Evolutionary conservation across 2,797 vertebrate species (phyloP).

Genomic region (Cirrhinus molitorella): DNA sequence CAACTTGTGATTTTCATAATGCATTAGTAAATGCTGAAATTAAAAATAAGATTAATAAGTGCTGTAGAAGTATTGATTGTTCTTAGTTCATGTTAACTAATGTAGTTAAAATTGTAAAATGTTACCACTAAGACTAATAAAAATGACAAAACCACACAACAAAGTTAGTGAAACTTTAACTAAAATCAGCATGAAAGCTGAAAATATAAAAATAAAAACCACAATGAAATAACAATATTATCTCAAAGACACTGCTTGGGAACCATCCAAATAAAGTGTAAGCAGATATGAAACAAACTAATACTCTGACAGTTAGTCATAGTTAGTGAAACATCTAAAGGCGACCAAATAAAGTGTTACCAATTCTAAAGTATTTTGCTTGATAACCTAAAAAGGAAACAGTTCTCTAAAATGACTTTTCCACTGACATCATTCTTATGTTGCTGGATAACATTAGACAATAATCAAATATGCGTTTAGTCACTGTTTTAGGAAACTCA

Average conservation of each 20-base stretch:
- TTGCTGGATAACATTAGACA: background rate
- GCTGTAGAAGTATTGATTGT: no score
- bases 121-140: background rate
- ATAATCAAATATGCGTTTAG: background rate
- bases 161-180: background rate
- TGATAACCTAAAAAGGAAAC: background rate
- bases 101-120: no score
- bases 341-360: background rate
- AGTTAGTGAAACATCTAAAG: background rate
- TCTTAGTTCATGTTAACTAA: no score
- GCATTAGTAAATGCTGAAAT: no score
- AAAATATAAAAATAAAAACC: background rate
- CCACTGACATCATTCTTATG: background rate
- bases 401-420: background rate
- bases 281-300: background rate
- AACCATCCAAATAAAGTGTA: background rate
- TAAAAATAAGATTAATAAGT: no score
- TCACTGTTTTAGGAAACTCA: background rate
- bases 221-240: background rate
- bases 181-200: background rate
- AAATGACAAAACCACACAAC: background rate
- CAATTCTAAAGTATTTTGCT: background rate
- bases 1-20: no score
- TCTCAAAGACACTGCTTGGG: background rate
- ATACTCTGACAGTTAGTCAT: background rate